Evolutionary conservation across 1,140 invertebrate species (phyloP).

Genomic region (Drosophila arawakana): DNA sequence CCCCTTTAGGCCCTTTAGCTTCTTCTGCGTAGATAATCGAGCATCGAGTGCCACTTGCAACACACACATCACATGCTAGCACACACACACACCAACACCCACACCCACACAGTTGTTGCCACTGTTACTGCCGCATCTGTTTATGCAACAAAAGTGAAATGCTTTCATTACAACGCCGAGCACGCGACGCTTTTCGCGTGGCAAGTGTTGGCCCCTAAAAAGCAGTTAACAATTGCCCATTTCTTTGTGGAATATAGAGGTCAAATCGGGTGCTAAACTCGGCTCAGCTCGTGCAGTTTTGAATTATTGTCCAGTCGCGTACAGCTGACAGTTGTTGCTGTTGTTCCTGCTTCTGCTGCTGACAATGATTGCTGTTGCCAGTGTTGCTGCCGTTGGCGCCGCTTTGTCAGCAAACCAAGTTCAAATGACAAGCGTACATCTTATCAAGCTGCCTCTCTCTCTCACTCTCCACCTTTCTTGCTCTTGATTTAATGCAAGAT

Average conservation of each 20-base stretch:
- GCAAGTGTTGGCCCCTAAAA: slow-evolving; percentile 14
- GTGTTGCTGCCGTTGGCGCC: slow-evolving; percentile 2
- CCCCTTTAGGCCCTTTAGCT: slow-evolving; percentile 17
- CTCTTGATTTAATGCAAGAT: slow-evolving; percentile 69
- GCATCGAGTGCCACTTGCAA: slow-evolving; percentile 60
- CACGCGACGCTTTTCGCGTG: slow-evolving; percentile 51
- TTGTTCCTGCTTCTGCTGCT: slow-evolving; percentile 18
- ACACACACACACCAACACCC: not conserved
- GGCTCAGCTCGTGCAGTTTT: slow-evolving; percentile 45
- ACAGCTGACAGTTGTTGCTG: slow-evolving; percentile 59
- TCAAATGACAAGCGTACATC: slow-evolving; percentile 49
- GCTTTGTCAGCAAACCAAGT: slow-evolving; percentile 49
- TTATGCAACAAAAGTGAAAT: slow-evolving; percentile 56
- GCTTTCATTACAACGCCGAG: slow-evolving; percentile 75
- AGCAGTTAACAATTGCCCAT: slow-evolving; percentile 43
- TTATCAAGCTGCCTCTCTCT: not conserved
- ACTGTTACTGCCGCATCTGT: slow-evolving; percentile 1
- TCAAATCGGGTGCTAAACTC: slow-evolving; percentile 31
- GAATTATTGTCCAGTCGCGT: slow-evolving; percentile 65
- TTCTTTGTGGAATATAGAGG: slow-evolving; percentile 16
- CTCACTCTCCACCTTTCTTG: slow-evolving; percentile 1
- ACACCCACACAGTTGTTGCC: slow-evolving; percentile 17
- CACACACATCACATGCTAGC: slow-evolving; percentile 11
- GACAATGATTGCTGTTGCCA: slow-evolving; percentile 15
- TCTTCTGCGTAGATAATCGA: slow-evolving; percentile 68